phyloP scores from a whole-genome alignment of 2,888 invertebrate species.

The Xylophagus ater region DNA sequence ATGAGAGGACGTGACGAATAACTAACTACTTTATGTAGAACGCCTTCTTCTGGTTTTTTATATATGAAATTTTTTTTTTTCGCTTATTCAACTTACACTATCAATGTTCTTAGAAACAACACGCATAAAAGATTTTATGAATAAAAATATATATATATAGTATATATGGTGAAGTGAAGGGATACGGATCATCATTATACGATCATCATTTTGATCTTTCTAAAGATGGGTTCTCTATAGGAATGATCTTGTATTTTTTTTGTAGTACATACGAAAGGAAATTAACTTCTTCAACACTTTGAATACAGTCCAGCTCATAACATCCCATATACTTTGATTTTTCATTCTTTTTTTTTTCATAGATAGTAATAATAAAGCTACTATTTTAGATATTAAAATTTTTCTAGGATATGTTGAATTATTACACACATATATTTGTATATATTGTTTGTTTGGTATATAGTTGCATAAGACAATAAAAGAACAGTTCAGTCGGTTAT shows the following conservation, averaged over 20 bases:
- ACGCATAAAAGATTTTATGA: too few relatives aligned
- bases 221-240: background rate
- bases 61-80: background rate
- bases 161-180: background rate
- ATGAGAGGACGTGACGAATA: conserved; percentile 17
- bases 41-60: conserved; percentile 11
- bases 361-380: too few relatives aligned
- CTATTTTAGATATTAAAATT: too few relatives aligned
- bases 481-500: too few relatives aligned
- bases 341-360: too few relatives aligned
- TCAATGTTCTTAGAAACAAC: conserved; percentile 9
- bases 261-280: background rate
- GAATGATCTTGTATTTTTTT: background rate
- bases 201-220: background rate
- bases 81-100: background rate
- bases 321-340: too few relatives aligned
- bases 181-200: background rate
- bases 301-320: too few relatives aligned
- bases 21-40: conserved; percentile 15
- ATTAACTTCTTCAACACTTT: conserved; percentile 2
- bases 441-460: too few relatives aligned
- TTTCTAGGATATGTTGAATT: too few relatives aligned
- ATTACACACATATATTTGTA: too few relatives aligned
- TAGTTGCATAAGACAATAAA: too few relatives aligned
- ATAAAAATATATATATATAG: background rate